These are phyloP conservation scores for Entosphenus tridentatus DNA, from an alignment of 2,113 vertebrate genomes.

Conservation along the genomic window DNA sequence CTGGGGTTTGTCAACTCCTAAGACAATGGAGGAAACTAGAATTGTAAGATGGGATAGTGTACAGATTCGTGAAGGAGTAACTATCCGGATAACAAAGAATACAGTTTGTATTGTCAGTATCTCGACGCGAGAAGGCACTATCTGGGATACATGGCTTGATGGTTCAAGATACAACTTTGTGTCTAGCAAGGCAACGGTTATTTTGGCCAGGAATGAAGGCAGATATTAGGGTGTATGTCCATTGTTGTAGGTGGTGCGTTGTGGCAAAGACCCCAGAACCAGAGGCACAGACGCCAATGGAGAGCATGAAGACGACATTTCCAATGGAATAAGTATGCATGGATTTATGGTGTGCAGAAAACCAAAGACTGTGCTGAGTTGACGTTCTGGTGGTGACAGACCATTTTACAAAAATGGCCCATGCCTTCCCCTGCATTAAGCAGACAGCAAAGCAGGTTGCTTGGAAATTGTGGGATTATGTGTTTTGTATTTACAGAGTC, in stretches of 20 bases:
- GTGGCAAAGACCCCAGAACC: conserved; percentile 9
- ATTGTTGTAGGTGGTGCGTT: conserved; percentile 8
- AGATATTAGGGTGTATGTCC: conserved; percentile 9
- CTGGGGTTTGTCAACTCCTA: too few relatives aligned
- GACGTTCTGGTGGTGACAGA: conserved; percentile 7
- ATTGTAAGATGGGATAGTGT: too few relatives aligned
- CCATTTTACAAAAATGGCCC: conserved; percentile 7
- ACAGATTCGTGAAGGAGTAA: too few relatives aligned
- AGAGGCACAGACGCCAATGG: conserved; percentile 8
- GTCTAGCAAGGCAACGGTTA: conserved; percentile 11
- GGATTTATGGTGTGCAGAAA: conserved; percentile 4
- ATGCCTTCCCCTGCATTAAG: conserved; percentile 8
- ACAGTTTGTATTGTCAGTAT: too few relatives aligned
- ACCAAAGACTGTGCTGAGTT: conserved; percentile 6
- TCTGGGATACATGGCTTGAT: too few relatives aligned
- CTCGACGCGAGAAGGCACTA: too few relatives aligned
- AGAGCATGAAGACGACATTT: conserved; percentile 3
- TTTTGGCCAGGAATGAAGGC: conserved; percentile 10
- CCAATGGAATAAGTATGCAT: conserved; percentile 1
- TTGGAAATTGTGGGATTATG: conserved; percentile 4
- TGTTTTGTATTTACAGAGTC: conserved; percentile 8
- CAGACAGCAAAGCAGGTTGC: conserved; percentile 10
- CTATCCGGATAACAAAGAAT: too few relatives aligned
- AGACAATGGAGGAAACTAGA: too few relatives aligned
- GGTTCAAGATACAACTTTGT: conserved; percentile 5